phyloP scores from a whole-genome alignment of 2,113 vertebrate genomes.

The Sarotherodon lohbergeri region DNA sequence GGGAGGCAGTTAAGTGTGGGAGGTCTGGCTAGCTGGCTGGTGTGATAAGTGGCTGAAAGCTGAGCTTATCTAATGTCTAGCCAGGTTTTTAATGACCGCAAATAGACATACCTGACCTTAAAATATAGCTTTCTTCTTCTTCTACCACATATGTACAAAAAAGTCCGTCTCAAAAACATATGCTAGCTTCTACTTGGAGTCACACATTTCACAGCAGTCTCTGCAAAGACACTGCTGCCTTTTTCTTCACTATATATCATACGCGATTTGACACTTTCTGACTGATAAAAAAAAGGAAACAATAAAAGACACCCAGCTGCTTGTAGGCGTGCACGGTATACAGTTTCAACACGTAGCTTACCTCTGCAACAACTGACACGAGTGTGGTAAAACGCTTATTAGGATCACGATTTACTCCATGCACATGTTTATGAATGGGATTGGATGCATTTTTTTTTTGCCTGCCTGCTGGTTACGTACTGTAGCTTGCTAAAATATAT shows the following conservation, averaged over 20 bases:
- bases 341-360: conserved; percentile 64
- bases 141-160: conserved; percentile 64
- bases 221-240: conserved; percentile 79
- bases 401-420: conserved; percentile 66
- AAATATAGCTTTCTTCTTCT: conserved; percentile 42
- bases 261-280: conserved; percentile 80
- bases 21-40: conserved; percentile 18
- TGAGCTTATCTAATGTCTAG: not conserved
- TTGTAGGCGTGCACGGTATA: conserved; percentile 64
- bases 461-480: conserved; percentile 34
- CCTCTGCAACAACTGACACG: conserved; percentile 65
- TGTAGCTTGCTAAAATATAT: conserved; percentile 36
- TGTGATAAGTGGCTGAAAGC: conserved; percentile 1
- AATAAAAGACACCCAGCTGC: conserved; percentile 70
- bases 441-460: conserved; percentile 19
- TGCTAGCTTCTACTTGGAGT: conserved; percentile 79
- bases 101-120: conserved; percentile 27
- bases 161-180: conserved; percentile 75
- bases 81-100: conserved; percentile 10
- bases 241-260: conserved; percentile 67
- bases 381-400: conserved; percentile 59
- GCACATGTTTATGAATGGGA: conserved; percentile 65
- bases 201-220: conserved; percentile 81
- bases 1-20: not conserved
- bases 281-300: conserved; percentile 54